These are phyloP conservation scores for Globia sparganii DNA, from an alignment of 2,888 invertebrate species.

Conservation along the genomic window DNA sequence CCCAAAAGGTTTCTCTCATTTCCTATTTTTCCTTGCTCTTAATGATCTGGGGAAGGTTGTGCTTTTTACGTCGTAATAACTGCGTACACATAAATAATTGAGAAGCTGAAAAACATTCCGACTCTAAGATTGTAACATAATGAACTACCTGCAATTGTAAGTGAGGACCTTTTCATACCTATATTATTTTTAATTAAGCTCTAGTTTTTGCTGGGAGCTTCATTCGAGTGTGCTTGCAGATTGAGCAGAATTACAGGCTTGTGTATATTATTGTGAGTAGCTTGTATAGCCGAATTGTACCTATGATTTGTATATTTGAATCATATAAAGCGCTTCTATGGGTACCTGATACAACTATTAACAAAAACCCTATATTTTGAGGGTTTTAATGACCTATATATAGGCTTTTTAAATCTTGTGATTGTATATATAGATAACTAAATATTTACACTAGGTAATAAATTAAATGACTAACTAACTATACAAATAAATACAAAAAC, in stretches of 20 bases:
- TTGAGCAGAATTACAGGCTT: slow-evolving; percentile 15
- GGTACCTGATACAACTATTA: background rate
- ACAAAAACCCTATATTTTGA: background rate
- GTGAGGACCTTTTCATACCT: slow-evolving; percentile 22
- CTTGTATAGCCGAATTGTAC: background rate
- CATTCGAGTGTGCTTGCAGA: slow-evolving; percentile 30
- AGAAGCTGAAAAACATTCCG: slow-evolving; percentile 63
- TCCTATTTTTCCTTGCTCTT: slow-evolving; percentile 71
- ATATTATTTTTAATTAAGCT: slow-evolving; percentile 45
- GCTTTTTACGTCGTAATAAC: slow-evolving; percentile 72
- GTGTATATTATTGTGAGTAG: slow-evolving; percentile 22
- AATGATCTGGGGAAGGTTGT: slow-evolving; percentile 72
- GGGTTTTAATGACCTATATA: background rate
- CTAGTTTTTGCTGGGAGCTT: slow-evolving; percentile 33
- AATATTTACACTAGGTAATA: background rate
- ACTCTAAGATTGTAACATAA: slow-evolving; percentile 62
- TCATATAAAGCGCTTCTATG: too few relatives aligned
- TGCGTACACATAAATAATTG: slow-evolving; percentile 68
- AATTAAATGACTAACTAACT: background rate
- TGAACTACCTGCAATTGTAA: slow-evolving; percentile 48
- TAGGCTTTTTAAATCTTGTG: background rate
- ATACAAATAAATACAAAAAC: background rate
- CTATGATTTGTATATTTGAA: background rate
- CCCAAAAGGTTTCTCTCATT: slow-evolving; percentile 71
- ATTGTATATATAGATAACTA: too few relatives aligned